Evolutionary conservation across 2,113 vertebrate genomes (phyloP), one percentile per base, ranked within the genome.

Genomic region (Sciurus niger): DNA sequence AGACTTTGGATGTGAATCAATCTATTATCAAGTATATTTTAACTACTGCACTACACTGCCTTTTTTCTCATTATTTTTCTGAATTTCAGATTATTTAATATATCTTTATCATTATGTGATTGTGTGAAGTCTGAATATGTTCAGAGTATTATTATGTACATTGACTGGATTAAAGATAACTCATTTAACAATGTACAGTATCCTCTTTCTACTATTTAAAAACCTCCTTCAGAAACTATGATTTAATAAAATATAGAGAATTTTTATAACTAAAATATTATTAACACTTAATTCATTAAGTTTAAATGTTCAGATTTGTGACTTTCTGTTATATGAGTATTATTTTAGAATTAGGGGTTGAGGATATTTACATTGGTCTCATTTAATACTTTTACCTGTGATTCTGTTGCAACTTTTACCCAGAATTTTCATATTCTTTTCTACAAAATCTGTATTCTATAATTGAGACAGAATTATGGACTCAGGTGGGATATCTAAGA

Each of bases 401-500:
- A 93, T 2, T 92, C 22, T 11, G 40, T 67, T 32, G 1, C 60
- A 77, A 95, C 25, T 70, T 2, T 67, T 78, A 76, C 14, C 32
- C 37, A 82, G 37, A 91, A 79, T 94, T 95, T 83, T 93, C 58
- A 34, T n/a, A 22, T 91, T 63, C 92, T 70, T 96, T 90, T 96
- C 63, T 93, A 24, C 25, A 72, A 86, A 55, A 4, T 89, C 37
- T 92, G 25, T 95, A 68, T 97, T 70, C 51, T n/a, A 1, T 34
- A 88, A 82, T 78, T 13, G 12, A 90, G 34, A 60, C 28, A 90
- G 60, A 93, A 60, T 90, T 97, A 90, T 60, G 46, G 63, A 16
- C 74, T 58, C 48, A 97, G 79, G 48, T 97, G 32, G 53, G 53
- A 95, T 60, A 94, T 51, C 67, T 97, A 89, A 98, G 53, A 89